Evolutionary conservation across 30 jellyfish, hydroid and myxozoan species (phyloP).

Genomic region (Nemopilema nomurai): DNA sequence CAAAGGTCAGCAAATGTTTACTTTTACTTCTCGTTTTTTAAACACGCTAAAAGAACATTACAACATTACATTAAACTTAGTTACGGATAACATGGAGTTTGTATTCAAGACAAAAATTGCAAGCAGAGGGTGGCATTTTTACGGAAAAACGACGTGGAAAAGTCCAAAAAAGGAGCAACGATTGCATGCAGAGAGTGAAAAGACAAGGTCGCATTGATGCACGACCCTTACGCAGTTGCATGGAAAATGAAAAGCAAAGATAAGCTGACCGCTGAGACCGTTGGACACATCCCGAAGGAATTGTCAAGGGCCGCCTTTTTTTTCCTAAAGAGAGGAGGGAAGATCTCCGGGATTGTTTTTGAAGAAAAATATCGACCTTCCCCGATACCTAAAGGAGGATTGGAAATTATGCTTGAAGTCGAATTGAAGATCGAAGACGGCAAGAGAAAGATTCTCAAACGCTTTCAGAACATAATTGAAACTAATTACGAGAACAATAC

Average conservation of each 20-base stretch:
- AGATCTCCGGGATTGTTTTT: background rate
- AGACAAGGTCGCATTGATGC: slow-evolving; percentile 25
- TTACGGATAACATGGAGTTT: background rate
- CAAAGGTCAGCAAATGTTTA: too few relatives aligned
- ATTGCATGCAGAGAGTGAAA: slow-evolving; percentile 19
- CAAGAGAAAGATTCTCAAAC: too few relatives aligned
- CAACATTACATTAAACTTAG: too few relatives aligned
- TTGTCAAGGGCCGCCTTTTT: slow-evolving; percentile 32
- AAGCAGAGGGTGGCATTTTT: slow-evolving; percentile 44
- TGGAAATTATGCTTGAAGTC: slow-evolving; percentile 10
- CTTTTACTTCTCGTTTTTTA: too few relatives aligned
- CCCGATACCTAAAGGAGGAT: background rate
- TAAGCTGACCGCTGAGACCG: slow-evolving; percentile 3
- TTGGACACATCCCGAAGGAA: slow-evolving; percentile 32
- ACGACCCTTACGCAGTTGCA: slow-evolving; percentile 51
- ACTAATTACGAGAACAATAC: slow-evolving; percentile 44
- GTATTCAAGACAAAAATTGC: slow-evolving; percentile 1
- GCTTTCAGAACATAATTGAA: slow-evolving; percentile 56
- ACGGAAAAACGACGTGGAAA: slow-evolving; percentile 44
- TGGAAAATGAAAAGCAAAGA: slow-evolving; percentile 44
- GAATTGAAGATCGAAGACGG: background rate
- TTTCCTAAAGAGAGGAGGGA: slow-evolving; percentile 19
- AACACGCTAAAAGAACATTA: too few relatives aligned
- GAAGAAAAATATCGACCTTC: background rate
- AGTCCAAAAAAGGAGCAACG: slow-evolving; percentile 27